These are phyloP conservation scores for Artemia sinica DNA, from an alignment of 2,888 invertebrate species.

Conservation along the genomic window DNA sequence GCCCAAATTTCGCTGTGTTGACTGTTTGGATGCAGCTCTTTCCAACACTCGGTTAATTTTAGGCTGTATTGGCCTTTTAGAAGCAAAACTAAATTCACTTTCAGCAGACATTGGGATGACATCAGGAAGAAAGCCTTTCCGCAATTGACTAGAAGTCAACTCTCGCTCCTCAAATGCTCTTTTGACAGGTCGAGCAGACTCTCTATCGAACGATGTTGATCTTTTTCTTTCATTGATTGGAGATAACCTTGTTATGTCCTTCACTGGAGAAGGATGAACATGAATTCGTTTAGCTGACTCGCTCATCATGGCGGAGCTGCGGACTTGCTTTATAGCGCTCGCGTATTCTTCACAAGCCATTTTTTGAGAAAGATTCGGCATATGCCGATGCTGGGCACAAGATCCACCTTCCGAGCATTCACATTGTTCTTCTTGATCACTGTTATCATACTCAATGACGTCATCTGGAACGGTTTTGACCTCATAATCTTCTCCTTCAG, in stretches of 20 bases:
- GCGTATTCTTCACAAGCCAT: background rate
- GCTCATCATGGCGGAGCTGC: background rate
- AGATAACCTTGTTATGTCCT: background rate
- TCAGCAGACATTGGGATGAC: background rate
- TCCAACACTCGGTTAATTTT: background rate
- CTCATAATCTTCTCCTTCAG: conserved; percentile 3
- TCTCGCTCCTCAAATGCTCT: background rate
- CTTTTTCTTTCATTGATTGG: background rate
- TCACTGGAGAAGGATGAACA: background rate
- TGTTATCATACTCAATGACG: background rate
- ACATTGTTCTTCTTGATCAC: background rate
- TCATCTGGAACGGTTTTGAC: conserved; percentile 8
- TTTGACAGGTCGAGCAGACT: background rate
- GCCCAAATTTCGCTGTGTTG: too few relatives aligned
- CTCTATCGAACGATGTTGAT: background rate
- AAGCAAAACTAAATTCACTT: background rate
- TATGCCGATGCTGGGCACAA: background rate
- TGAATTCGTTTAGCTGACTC: background rate
- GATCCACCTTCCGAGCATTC: conserved; percentile 8
- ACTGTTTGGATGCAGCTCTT: too few relatives aligned
- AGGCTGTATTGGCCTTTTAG: background rate
- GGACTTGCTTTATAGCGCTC: background rate
- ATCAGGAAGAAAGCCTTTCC: conserved; percentile 13
- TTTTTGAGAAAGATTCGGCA: background rate
- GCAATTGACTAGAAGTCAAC: background rate